Conservation (phyloP, 2,797 vertebrate genomes). For the Esox masquinongy region DNA sequence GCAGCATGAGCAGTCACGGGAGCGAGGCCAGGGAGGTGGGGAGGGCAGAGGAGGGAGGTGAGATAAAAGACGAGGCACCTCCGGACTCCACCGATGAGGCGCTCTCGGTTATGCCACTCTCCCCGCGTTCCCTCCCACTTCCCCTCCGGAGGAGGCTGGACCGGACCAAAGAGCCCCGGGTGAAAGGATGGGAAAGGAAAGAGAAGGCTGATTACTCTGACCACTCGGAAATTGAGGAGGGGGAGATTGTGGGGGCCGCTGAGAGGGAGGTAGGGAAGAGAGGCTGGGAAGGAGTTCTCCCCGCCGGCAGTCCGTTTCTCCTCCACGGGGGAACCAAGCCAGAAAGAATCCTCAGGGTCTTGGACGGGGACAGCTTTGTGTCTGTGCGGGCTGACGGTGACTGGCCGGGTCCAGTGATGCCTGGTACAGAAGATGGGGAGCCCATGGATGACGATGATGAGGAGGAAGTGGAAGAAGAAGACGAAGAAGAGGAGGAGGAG, state of each 20-base stretch:
- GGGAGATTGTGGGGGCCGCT: slow-evolving; percentile 84
- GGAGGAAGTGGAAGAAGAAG: slow-evolving; percentile 65
- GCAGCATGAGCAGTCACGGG: slow-evolving; percentile 14
- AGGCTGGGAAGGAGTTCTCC: slow-evolving; percentile 51
- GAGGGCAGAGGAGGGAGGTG: slow-evolving; percentile 15
- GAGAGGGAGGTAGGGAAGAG: slow-evolving; percentile 64
- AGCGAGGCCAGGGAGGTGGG: slow-evolving; percentile 31
- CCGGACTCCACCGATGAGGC: slow-evolving; percentile 72
- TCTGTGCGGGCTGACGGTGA: slow-evolving; percentile 84
- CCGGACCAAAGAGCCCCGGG: slow-evolving; percentile 22
- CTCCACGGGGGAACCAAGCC: slow-evolving; percentile 61
- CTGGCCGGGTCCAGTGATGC: slow-evolving; percentile 59
- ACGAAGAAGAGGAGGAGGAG: slow-evolving; percentile 56
- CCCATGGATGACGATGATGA: slow-evolving; percentile 49
- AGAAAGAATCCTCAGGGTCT: slow-evolving; percentile 77
- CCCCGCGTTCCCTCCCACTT: slow-evolving; percentile 36
- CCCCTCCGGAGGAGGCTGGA: slow-evolving; percentile 58
- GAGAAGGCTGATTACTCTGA: slow-evolving; percentile 63
- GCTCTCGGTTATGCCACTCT: slow-evolving; percentile 41
- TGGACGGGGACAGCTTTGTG: slow-evolving; percentile 87
- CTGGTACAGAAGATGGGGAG: slow-evolving; percentile 1
- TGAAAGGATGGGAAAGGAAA: slow-evolving; percentile 43
- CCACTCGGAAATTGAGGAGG: slow-evolving; percentile 88
- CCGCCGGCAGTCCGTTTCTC: slow-evolving; percentile 64
- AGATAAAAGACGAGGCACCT: slow-evolving; percentile 60